phyloP scores from a whole-genome alignment of 1,140 invertebrate genomes.

The Hyles vespertilio region DNA sequence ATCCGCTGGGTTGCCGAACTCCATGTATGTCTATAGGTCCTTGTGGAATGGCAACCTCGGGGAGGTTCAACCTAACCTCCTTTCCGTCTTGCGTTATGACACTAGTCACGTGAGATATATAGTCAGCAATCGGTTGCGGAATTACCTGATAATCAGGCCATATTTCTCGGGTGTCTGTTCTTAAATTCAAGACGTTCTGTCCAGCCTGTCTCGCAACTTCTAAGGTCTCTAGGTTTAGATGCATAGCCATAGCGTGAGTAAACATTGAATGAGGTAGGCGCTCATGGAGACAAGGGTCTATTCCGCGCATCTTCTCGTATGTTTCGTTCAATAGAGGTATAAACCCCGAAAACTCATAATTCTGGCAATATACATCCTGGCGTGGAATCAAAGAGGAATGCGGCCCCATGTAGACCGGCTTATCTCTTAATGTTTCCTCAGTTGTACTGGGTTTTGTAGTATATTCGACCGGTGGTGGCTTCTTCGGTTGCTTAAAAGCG shows the following conservation, averaged over 20 bases:
- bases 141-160: constrained; percentile 12
- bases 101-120: constrained; percentile 10
- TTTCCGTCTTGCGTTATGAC: constrained; percentile 14
- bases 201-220: constrained; percentile 8
- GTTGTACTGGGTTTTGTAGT: too few relatives aligned
- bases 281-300: constrained; percentile 14
- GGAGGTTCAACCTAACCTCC: constrained; percentile 9
- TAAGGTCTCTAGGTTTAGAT: constrained; percentile 12
- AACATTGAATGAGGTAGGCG: constrained; percentile 10
- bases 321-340: constrained; percentile 10
- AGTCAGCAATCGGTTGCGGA: constrained; percentile 9
- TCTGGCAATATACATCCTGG: constrained; percentile 13
- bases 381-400: constrained; percentile 6
- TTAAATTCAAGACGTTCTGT: constrained; percentile 11
- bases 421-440: too few relatives aligned
- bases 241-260: constrained; percentile 7
- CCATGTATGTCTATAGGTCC: not conserved
- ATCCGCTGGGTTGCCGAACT: not conserved
- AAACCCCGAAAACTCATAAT: constrained; percentile 12
- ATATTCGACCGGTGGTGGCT: too few relatives aligned
- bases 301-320: constrained; percentile 11
- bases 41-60: constrained; percentile 8
- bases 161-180: constrained; percentile 11
- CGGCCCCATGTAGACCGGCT: constrained; percentile 12
- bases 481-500: too few relatives aligned